These are phyloP conservation scores for Hemitrygon akajei DNA, from an alignment of 2,797 vertebrate genomes.

Conservation along the genomic window DNA sequence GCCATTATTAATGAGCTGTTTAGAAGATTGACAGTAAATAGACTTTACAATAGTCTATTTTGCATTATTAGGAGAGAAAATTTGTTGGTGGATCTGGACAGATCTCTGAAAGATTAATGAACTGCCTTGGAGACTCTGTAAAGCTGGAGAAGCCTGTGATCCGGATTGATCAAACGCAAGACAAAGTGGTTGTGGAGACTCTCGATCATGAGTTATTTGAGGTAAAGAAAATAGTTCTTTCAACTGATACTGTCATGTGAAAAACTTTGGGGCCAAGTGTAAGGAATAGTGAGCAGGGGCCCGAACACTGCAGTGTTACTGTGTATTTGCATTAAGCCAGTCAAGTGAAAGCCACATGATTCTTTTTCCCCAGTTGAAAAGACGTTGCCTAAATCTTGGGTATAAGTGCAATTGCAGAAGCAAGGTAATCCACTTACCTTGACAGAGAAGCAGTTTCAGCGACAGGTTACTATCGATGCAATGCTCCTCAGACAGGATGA, in stretches of 20 bases:
- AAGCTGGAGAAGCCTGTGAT: constrained; percentile 76
- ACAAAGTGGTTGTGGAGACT: constrained; percentile 75
- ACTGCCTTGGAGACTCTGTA: constrained; percentile 70
- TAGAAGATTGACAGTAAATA: not conserved
- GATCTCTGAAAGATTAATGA: constrained; percentile 80
- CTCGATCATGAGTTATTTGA: constrained; percentile 70
- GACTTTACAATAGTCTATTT: not conserved
- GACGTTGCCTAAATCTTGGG: not conserved
- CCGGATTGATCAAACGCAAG: constrained; percentile 74
- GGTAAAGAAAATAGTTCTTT: constrained; percentile 51
- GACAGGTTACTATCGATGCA: too few relatives aligned
- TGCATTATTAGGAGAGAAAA: constrained; percentile 79
- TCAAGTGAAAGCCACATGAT: not conserved
- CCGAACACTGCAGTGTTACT: not conserved
- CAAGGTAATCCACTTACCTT: not conserved
- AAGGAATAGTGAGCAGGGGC: not conserved
- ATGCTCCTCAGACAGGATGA: too few relatives aligned
- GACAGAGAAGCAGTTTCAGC: too few relatives aligned
- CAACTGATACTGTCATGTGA: not conserved
- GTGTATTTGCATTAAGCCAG: not conserved
- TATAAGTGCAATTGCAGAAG: not conserved
- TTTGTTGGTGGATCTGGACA: constrained; percentile 82
- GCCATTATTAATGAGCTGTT: not conserved
- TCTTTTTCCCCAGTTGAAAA: not conserved
- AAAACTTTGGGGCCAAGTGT: not conserved